phyloP scores from a whole-genome alignment of 2,888 invertebrate genomes.

The Drosophila rellima region DNA sequence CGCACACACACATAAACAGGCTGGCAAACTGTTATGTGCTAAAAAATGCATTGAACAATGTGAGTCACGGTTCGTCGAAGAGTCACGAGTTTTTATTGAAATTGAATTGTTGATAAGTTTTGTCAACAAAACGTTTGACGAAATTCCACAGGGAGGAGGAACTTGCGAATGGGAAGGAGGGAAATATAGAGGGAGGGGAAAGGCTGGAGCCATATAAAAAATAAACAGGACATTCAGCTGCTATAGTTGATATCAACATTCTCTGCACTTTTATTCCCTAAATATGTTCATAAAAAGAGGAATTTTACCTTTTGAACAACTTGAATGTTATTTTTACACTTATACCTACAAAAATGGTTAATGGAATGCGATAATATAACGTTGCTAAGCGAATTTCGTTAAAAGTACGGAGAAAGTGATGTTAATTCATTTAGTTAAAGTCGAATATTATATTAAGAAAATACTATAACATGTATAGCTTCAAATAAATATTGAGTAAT shows the following conservation, averaged over 20 bases:
- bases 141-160: conserved; percentile 26
- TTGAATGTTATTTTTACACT: too few species aligned
- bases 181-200: background rate
- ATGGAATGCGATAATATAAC: background rate
- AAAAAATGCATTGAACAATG: conserved; percentile 75
- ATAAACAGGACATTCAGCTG: conserved; percentile 27
- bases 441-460: background rate
- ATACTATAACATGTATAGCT: too few species aligned
- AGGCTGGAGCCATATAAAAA: conserved; percentile 22
- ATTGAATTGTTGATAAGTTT: conserved; percentile 82
- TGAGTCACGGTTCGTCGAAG: conserved; percentile 53
- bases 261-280: conserved; percentile 20
- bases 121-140: conserved; percentile 75
- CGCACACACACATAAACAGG: conserved; percentile 36
- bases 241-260: conserved; percentile 74
- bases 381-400: background rate
- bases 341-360: background rate
- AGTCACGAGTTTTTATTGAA: conserved; percentile 78
- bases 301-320: background rate
- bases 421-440: background rate
- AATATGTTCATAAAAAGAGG: background rate
- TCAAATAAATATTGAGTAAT: background rate
- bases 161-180: background rate
- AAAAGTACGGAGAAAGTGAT: background rate
- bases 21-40: conserved; percentile 36